Base-by-base conservation (phyloP, 2,113 vertebrate genomes). In the Sturnira hondurensis region DNA sequence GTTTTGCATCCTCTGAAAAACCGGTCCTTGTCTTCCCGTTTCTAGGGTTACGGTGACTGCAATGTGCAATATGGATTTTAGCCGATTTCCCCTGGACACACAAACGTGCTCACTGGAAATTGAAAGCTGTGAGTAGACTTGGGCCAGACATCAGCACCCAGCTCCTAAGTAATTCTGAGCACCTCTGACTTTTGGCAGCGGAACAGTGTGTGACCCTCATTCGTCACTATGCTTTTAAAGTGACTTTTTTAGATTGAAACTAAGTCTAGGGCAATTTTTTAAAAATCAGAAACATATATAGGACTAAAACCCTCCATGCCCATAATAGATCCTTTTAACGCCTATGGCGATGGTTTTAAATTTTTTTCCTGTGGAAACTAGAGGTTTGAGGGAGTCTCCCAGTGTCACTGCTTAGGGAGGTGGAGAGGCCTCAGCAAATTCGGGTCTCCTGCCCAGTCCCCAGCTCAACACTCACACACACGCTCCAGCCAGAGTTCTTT, bases 11-110 rank as follows among this genome's bases (percentile, higher is more conserved):
- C 50, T 70, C 61, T 56, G 78, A 87, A 71, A 50, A 2, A 2
- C 74, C 90, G 71, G 93, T 80, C 96, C 63, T 38, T 36, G 93
- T 98, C 94, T 67, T 85, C 95, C 94, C 96, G 56, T 96, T 97
- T 96, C 92, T 97, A 99, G 99, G 98, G 99, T 99, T 65, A 99
- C 99, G 3, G 99, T 99, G 93, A 99, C 99, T 0, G 99, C 99
- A 11, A 99, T 99, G 99, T 99, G 99, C 98, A 99, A 99, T 97
- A 99, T 99, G 99, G 99, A 99, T 98, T 99, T 99, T 73, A 99
- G 99, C 94, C 99, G 99, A 28, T 99, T 99, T 97, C 99, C 99
- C 1, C 98, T 99, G 98, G 99, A 99, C 98, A 99, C 99, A 0
- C 99, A 99, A 95, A 99, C 99, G 0, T 99, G 99, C 97, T 99